Base-by-base conservation (phyloP, 2,797 vertebrate genomes). In the Cryptoprocta ferox region DNA sequence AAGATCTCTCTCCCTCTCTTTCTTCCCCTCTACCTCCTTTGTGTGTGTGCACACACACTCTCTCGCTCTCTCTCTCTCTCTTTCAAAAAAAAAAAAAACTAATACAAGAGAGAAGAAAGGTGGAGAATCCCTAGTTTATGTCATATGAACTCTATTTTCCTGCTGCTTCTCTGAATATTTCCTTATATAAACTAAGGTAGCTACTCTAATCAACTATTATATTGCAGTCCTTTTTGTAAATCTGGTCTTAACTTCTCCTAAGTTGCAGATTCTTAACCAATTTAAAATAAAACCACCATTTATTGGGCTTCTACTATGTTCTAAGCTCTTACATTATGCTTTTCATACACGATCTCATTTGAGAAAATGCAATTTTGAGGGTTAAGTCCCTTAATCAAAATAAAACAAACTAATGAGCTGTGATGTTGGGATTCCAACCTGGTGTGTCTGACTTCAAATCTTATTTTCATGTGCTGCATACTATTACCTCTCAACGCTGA, bases 241-340 rank as follows among this genome's bases (percentile, higher is more conserved):
- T 84, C 68, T 93, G 6, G 11, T 68, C 50, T 91, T 61, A 11
- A 92, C 1, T 91, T 90, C 50, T 96, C 48, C 71, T 84, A 91
- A 88, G 26, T 85, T 68, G 45, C n/a, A 92, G 76, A 45, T 78
- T 97, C 90, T 81, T 94, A 28, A 39, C 63, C 66, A 80, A 68
- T 76, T 79, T 37, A 56, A 90, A 94, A 92, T 53, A n/a, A 85
- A 95, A 19, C 12, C 19, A 56, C 39, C 6, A 24, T 82, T 73
- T 86, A 16, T 48, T 93, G 16, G 39, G 28, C 19, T 94, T 93
- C 63, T 75, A 28, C 35, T 66, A 6, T 61, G 48, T 79, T 65
- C 48, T 78, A 50, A 89, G 3, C 13, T 53, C 14, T 56, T 48
- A 37, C 5, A n/a, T 61, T 48, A 35, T 2, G 6, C 18, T 14